Conservation (phyloP, 2,888 invertebrate genomes). For the Coleophora flavipennella region DNA sequence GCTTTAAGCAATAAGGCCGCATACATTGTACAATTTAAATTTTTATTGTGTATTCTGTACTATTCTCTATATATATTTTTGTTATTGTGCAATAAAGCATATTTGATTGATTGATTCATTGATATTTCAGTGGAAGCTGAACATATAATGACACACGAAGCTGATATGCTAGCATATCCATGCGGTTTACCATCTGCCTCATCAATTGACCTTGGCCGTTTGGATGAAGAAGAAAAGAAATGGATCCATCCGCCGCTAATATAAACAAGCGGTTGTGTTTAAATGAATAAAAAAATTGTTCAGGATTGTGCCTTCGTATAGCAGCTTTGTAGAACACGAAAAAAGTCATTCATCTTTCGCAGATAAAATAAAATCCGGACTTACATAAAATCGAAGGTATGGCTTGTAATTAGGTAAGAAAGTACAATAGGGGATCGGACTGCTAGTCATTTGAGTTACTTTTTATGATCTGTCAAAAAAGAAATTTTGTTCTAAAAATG, state of each 20-base stretch:
- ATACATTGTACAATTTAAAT: too few relatives aligned
- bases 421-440: too few relatives aligned
- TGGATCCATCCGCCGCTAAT: slow-evolving; percentile 72
- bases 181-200: slow-evolving; percentile 82
- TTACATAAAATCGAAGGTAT: neutral
- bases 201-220: slow-evolving; percentile 77
- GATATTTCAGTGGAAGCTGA: slow-evolving; percentile 80
- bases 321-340: slow-evolving; percentile 11
- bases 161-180: slow-evolving; percentile 78
- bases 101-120: too few relatives aligned
- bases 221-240: slow-evolving; percentile 75
- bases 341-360: neutral
- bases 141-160: slow-evolving; percentile 83
- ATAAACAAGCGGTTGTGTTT: too few relatives aligned
- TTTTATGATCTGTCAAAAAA: too few relatives aligned
- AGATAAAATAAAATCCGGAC: neutral
- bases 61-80: too few relatives aligned
- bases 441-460: too few relatives aligned
- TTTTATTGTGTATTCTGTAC: too few relatives aligned
- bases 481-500: too few relatives aligned
- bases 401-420: too few relatives aligned
- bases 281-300: slow-evolving; percentile 9
- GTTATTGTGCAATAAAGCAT: too few relatives aligned
- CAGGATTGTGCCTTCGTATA: slow-evolving; percentile 36
- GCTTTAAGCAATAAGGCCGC: too few relatives aligned